phyloP scores from a whole-genome alignment of 2,888 invertebrate species.

The Agriopis marginaria region DNA sequence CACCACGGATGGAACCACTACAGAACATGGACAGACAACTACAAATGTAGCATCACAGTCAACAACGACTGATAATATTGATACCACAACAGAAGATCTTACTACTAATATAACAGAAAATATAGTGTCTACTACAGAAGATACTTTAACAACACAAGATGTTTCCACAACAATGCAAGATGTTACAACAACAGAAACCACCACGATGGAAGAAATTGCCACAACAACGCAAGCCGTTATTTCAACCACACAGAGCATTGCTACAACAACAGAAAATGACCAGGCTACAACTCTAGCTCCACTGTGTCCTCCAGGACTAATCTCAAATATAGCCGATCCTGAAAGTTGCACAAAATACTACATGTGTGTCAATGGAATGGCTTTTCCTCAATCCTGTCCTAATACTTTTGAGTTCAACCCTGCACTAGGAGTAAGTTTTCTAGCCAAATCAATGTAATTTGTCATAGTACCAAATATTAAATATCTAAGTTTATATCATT shows the following conservation, averaged over 20 bases:
- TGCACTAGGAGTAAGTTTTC: slow-evolving; percentile 4
- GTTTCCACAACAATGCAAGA: too few species aligned
- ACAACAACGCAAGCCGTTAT: neutral
- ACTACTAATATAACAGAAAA: neutral
- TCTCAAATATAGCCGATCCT: slow-evolving; percentile 1
- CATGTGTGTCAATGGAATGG: slow-evolving; percentile 11
- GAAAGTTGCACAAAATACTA: slow-evolving; percentile 9
- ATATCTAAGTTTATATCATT: too few species aligned
- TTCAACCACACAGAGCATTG: neutral
- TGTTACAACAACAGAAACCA: slow-evolving; percentile 4
- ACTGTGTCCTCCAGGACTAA: slow-evolving; percentile 10
- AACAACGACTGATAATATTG: neutral
- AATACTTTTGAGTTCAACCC: slow-evolving; percentile 13
- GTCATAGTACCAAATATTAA: neutral
- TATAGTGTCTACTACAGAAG: neutral
- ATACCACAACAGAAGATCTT: neutral
- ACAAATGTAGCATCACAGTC: neutral
- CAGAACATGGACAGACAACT: slow-evolving; percentile 1
- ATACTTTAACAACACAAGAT: too few species aligned
- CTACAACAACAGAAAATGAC: neutral
- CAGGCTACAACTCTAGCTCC: slow-evolving; percentile 14
- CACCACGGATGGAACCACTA: neutral
- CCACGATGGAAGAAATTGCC: neutral
- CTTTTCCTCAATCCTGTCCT: slow-evolving; percentile 6
- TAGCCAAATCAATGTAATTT: neutral